A percentile compares a stretch with the other conserved stretches of the same genome.
Evolutionary conservation across 2,797 vertebrate species (phyloP).

Genomic region (Spizella passerina): DNA sequence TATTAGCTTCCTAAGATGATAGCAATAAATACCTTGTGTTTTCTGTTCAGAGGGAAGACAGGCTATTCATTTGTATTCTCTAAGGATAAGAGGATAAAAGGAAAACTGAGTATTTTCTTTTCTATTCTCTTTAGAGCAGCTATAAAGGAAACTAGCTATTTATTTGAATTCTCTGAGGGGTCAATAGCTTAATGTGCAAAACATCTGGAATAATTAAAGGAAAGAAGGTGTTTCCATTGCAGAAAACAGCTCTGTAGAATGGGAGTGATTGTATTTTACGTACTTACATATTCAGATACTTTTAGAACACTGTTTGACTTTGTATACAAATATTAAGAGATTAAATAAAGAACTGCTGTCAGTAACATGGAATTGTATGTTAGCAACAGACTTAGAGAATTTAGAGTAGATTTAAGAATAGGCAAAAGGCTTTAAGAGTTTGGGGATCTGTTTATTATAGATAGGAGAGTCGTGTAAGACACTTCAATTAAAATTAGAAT

Average conservation of each 20-base stretch:
- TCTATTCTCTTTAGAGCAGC: constrained; percentile 62
- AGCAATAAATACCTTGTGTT: constrained; percentile 58
- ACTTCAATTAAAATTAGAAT: not conserved
- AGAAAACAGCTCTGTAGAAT: constrained; percentile 1
- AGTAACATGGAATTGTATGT: not conserved
- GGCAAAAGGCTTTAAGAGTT: not conserved
- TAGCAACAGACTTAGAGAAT: not conserved
- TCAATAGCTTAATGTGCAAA: constrained; percentile 55
- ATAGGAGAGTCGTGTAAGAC: not conserved
- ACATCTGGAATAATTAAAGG: constrained; percentile 61
- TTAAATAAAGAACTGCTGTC: not conserved
- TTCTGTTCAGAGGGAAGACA: constrained; percentile 48
- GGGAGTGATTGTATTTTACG: not conserved
- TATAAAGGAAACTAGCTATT: constrained; percentile 69
- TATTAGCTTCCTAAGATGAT: constrained; percentile 62
- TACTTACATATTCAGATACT: not conserved
- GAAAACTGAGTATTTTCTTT: constrained; percentile 54
- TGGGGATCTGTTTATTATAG: not conserved
- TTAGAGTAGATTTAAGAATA: not conserved
- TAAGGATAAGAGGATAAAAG: constrained; percentile 59
- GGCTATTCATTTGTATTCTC: constrained; percentile 59
- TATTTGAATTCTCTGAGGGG: constrained; percentile 46
- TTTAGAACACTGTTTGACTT: not conserved
- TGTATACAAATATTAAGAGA: not conserved
- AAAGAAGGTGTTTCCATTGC: constrained; percentile 19